Evolutionary conservation across 2,888 invertebrate species (phyloP), one percentile per base, ranked within the genome.

Genomic region (Eilema griseolum): DNA sequence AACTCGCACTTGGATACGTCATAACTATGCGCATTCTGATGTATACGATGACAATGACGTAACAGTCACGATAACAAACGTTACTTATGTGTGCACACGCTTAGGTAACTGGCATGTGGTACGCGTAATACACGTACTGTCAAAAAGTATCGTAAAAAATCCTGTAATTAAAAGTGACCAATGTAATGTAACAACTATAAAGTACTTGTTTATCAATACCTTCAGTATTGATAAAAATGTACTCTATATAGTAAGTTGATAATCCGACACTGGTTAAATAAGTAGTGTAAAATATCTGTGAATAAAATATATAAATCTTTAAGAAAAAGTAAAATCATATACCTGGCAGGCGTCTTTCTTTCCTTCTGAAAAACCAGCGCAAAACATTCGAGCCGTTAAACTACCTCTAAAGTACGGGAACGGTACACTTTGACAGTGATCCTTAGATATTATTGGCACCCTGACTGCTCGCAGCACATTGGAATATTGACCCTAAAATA

Each of bases 341-440:
- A 95, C 95, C 92, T 95, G 95, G 72, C 95, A 95, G 70, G 95
- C 95, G 76, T 95, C 95, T 68, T 92, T 94, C 67, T 89, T 91
- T 1, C 93, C 94, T 73, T 94, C 93, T 0, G 86, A 67, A 71
- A 84, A 95, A 0, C 95, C 95, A 26, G 95, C 95, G 70, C 95
- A 95, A 82, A 95, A 95, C 95, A 95, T 95, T 56, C 94, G 90
- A 0, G 92, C n/a, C 2, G 95, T 95, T 2, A 95, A 79, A 20
- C 83, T 86, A 0, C 94, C 94, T 75, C 92, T 86, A 62, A 94
- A 95, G 81, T 93, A 94, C 0, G 95, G 94, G 78, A 91, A 94
- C 0, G 92, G 92, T 0, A 95, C 95, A 16, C 82, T 84, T 67
- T 95, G 95, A 62, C 95, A 95, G 56, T 90, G 86, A 12, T 92